Conservation (phyloP, 2,113 vertebrate species). For the Amblyopsis rosae region DNA sequence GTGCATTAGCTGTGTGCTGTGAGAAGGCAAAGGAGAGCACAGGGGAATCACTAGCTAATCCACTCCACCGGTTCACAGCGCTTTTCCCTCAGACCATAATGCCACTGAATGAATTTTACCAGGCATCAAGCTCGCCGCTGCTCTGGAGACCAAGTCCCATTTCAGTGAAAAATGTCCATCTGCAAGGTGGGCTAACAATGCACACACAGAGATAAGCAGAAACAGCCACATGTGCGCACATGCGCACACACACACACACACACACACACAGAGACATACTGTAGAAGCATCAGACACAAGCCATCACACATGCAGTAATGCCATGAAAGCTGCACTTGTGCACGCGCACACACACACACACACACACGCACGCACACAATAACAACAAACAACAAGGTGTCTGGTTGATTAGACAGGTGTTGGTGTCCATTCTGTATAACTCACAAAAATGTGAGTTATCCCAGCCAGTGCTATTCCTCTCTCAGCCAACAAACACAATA, state of each 20-base stretch:
- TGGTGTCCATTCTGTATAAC: constrained; percentile 26
- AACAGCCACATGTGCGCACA: background rate
- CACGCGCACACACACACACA: constrained; percentile 1
- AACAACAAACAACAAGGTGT: constrained; percentile 34
- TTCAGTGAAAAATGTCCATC: constrained; percentile 75
- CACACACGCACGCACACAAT: constrained; percentile 23
- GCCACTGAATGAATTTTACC: constrained; percentile 74
- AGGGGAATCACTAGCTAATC: constrained; percentile 67
- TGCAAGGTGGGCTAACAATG: constrained; percentile 25
- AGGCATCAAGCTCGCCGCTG: constrained; percentile 62
- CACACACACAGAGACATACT: background rate
- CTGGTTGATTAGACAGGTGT: constrained; percentile 51
- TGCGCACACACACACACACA: constrained; percentile 1
- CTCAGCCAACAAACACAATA: constrained; percentile 31
- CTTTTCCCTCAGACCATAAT: constrained; percentile 72
- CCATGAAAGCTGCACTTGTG: background rate
- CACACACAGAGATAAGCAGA: constrained; percentile 2
- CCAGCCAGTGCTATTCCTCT: constrained; percentile 38
- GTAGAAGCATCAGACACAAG: too few relatives aligned
- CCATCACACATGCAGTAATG: too few relatives aligned
- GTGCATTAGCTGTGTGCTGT: constrained; percentile 65
- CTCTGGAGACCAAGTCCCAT: constrained; percentile 74
- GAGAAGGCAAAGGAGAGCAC: constrained; percentile 58
- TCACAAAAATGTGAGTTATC: constrained; percentile 12
- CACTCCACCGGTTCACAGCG: constrained; percentile 63